These are phyloP conservation scores for Andrena marginata DNA, from an alignment of 2,888 invertebrate species.

Conservation along the genomic window DNA sequence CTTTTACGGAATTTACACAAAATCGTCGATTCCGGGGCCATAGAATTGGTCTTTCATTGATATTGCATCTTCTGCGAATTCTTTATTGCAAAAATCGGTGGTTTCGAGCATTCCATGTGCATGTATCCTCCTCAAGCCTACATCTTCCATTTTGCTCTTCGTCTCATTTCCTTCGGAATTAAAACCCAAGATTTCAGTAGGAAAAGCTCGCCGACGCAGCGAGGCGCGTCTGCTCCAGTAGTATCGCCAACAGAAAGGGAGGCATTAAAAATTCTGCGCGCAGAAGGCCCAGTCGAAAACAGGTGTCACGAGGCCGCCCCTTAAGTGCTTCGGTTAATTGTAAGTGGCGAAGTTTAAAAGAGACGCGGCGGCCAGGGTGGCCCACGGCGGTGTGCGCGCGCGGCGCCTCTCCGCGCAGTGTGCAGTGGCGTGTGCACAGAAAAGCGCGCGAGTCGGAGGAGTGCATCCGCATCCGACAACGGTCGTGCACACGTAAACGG, in stretches of 20 bases:
- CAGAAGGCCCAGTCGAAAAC: slow-evolving; percentile 7
- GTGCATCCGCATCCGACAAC: slow-evolving; percentile 60
- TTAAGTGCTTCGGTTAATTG: not conserved
- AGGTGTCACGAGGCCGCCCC: slow-evolving; percentile 11
- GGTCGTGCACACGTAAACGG: slow-evolving; percentile 63
- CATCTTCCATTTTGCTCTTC: too few relatives aligned
- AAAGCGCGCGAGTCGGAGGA: slow-evolving; percentile 45
- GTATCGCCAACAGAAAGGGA: not conserved
- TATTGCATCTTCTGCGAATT: too few relatives aligned
- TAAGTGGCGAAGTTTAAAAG: slow-evolving; percentile 39
- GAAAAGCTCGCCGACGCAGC: not conserved
- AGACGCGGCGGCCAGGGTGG: slow-evolving; percentile 15
- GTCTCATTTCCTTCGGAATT: too few relatives aligned
- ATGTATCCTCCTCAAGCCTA: too few relatives aligned
- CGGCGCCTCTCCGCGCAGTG: not conserved
- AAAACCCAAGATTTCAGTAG: too few relatives aligned
- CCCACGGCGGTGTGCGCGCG: not conserved
- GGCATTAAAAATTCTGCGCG: slow-evolving; percentile 13
- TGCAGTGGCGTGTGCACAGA: slow-evolving; percentile 36
- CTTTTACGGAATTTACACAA: too few relatives aligned
- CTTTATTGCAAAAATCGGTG: too few relatives aligned
- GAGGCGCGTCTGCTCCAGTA: not conserved
- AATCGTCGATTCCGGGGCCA: too few relatives aligned
- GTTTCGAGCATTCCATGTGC: too few relatives aligned
- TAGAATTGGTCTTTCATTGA: too few relatives aligned